These are phyloP conservation scores for Mus musculus DNA, from an alignment of 2,113 vertebrate genomes.

Conservation along the genomic window GRCm39 chr7:25165001-25165500, in stretches of 20 bases:
- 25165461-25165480: conserved; percentile 38
- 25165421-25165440: background rate
- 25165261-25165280: background rate
- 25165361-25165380: background rate
- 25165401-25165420: background rate
- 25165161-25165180: background rate
- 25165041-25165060: background rate
- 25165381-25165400: background rate
- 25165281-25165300: background rate
- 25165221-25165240: background rate
- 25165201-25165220: background rate
- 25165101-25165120: background rate
- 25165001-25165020: conserved; percentile 37
- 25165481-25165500: background rate
- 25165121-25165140: background rate
- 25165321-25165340: background rate
- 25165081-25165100: background rate
- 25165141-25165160: background rate
- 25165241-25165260: background rate
- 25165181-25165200: too few relatives aligned
- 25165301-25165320: background rate
- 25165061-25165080: background rate
- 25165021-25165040: background rate
- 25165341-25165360: background rate
- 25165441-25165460: background rate